Base-by-base conservation (phyloP, 2,113 vertebrate species). In the Chitala chitala region DNA sequence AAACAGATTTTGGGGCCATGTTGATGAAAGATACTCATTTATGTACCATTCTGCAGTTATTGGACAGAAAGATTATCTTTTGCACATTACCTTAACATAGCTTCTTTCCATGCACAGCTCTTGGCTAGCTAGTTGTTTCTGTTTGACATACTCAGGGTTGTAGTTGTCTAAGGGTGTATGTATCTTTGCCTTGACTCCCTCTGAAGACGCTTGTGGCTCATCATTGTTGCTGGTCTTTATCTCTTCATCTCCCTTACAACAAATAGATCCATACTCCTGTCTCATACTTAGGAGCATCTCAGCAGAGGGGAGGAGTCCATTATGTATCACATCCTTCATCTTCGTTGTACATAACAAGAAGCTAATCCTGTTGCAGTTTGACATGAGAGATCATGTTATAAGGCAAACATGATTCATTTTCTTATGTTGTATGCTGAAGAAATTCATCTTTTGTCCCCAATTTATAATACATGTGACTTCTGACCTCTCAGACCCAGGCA, bases 301-400 rank as follows among this genome's bases (percentile, higher is more conserved):
- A 0, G 89, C 83, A 5, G 93, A 87, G 3, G 93, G 94, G 80
- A 96, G 87, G 80, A 95, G 84, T 79, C 84, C 77, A 17, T 78
- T 71, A 0, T 75, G 78, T 36, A 92, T 48, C 10, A 86, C 87
- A 1, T 93, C 88, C 73, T 78, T 83, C 74, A 95, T 70, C 29
- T 42, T 87, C 74, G 74, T 85, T 29, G 78, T 82, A 20, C 75
- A 70, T 76, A 88, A 84, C 48, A 95, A 82, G 72, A 74, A 83
- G 40, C 80, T 82, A 63, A 94, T 80, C 80, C 94, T 96, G 71
- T 46, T 74, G 17, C 7, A 70, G n/a, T 22, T 55, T 44, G 36
- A 24, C 42, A n/a, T 26, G 24, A 33, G 40, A 24, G 40, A 40
- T 63, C 40, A 63, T 12, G 6, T 26, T 15, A 48, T 6, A 26